Percentiles rank a stretch among this genome's conserved stretches.
Conservation (phyloP, 2,113 vertebrate genomes). For the Semicossyphus pulcher region DNA sequence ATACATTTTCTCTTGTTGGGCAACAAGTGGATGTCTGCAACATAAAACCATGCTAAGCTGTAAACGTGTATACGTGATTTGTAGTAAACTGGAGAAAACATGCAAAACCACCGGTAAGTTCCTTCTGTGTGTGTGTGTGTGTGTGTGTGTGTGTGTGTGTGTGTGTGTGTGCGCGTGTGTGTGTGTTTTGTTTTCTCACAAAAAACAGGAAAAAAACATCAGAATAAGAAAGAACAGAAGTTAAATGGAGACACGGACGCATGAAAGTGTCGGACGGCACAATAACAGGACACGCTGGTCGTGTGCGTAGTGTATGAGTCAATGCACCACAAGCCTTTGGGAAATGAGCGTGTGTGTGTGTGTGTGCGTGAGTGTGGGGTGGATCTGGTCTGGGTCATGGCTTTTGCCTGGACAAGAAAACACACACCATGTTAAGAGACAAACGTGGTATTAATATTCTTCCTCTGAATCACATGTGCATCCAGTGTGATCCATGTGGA, state of each 20-base stretch:
- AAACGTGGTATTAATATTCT: not conserved
- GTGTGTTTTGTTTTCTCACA: too few species aligned
- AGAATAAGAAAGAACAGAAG: not conserved
- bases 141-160: too few species aligned
- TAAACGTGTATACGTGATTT: not conserved
- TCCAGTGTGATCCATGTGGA: not conserved
- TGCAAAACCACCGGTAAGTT: not conserved
- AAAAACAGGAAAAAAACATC: not conserved
- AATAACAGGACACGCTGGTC: conserved; percentile 35
- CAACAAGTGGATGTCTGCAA: not conserved
- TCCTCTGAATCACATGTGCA: too few species aligned
- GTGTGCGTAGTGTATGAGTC: conserved; percentile 35
- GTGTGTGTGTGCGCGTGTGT: too few species aligned
- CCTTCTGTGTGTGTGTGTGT: not conserved
- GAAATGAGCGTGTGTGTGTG: conserved; percentile 10
- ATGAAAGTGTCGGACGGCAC: conserved; percentile 25
- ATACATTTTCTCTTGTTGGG: not conserved
- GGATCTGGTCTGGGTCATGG: conserved; percentile 10
- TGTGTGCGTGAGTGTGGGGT: conserved; percentile 8
- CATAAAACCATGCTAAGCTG: not conserved
- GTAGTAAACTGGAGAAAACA: conserved; percentile 6
- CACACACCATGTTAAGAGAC: not conserved
- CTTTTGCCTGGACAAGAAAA: conserved; percentile 21
- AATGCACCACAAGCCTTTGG: conserved; percentile 20
- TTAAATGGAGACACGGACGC: not conserved